Evolutionary conservation across 2,888 invertebrate species (phyloP), one percentile per base, ranked within the genome.

Genomic region (Carpatolechia fugitivella): DNA sequence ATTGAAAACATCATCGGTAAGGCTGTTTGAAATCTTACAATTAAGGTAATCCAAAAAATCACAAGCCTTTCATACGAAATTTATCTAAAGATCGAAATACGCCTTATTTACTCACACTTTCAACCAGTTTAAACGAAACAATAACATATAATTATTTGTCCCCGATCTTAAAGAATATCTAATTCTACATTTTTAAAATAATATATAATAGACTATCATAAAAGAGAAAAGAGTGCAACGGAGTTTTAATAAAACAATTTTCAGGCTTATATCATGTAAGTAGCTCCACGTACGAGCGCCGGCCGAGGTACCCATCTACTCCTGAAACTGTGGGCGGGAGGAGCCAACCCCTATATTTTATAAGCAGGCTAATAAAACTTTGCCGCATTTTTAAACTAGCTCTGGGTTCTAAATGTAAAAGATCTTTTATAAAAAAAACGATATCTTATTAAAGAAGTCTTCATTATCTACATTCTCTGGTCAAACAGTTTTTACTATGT

Each of bases 191-290:
- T n/a, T n/a, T n/a, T 11, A 35, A 35, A 5, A n/a, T 31, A 31
- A 10, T 3, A 35, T 3, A 38, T 38, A 13, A 16, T 13, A 16
- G 2, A 38, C 16, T 6, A 16, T 13, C 20, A n/a, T 24, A n/a
- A 41, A 20, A 41, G 29, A 44, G 29, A 13, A 44, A 44, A n/a
- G 44, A 44, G 14, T 14, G 11, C 20, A 29, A 24, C 29, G 38
- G 54, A 59, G 50, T 52, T 51, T 41, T 54, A 55, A 54, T 48
- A 49, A 49, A 36, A 54, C 47, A 58, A 52, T 53, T 48, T 36
- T 30, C 29, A 50, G 13, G 29, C 44, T 44, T 20, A 44, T 29
- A 29, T n/a, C 24, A n/a, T 24, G 55, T 55, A 55, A 55, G 33
- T 55, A 50, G 33, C 38, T 44, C 31, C 13, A 30, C 30, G 48